A percentile compares a stretch with the other conserved stretches of the same genome.
These are phyloP conservation scores for Pseudorectes ferrugineus DNA, from an alignment of 2,113 vertebrate genomes.

Conservation along the genomic window DNA sequence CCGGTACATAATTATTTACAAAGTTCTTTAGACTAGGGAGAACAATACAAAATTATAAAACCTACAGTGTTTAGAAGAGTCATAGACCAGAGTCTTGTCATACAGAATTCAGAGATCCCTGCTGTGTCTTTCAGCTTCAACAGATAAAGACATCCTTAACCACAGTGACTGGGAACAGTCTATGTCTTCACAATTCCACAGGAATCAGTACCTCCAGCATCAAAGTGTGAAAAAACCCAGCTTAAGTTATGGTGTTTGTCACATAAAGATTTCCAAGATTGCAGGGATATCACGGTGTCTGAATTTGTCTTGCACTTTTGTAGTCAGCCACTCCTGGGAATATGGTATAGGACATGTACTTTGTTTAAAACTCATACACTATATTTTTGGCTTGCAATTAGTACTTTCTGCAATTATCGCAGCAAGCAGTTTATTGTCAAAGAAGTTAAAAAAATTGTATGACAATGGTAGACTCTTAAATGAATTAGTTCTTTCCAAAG, in stretches of 20 bases:
- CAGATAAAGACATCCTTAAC: not conserved
- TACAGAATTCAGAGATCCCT: not conserved
- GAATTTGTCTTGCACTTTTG: not conserved
- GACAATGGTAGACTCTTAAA: not conserved
- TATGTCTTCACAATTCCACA: not conserved
- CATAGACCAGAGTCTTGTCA: not conserved
- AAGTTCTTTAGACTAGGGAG: not conserved
- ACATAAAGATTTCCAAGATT: not conserved
- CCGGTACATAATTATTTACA: not conserved
- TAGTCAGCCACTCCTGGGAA: not conserved
- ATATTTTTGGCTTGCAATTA: not conserved
- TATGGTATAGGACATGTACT: not conserved
- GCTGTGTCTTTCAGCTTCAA: not conserved
- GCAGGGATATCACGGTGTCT: not conserved
- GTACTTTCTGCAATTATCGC: not conserved
- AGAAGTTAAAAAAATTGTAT: not conserved
- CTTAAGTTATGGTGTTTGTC: not conserved
- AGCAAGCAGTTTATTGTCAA: not conserved
- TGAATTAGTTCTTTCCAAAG: not conserved
- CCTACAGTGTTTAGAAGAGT: not conserved
- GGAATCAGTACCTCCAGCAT: not conserved
- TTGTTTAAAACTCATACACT: not conserved
- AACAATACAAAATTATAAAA: not conserved
- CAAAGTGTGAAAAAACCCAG: not conserved
- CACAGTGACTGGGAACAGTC: not conserved